These are phyloP conservation scores for Hemicrepidius hirtus DNA, from an alignment of 2,888 invertebrate species.

Conservation along the genomic window DNA sequence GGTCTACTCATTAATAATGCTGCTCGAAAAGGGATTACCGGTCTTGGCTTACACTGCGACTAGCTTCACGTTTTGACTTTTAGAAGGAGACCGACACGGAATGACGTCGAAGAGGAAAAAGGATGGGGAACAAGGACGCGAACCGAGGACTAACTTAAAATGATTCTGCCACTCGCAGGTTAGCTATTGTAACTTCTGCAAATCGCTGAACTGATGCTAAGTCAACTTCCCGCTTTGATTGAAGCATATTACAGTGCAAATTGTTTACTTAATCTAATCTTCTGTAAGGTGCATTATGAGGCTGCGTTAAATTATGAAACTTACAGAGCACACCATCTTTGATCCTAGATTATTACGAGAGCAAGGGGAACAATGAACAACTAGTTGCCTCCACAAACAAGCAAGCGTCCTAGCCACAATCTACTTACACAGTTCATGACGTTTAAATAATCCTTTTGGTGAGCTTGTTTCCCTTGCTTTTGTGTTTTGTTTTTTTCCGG, in stretches of 20 bases:
- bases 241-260: conserved; percentile 60
- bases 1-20: conserved; percentile 65
- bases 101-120: conserved; percentile 5
- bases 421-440: conserved; percentile 15
- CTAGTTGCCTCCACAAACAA: conserved; percentile 29
- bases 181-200: conserved; percentile 59
- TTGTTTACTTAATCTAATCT: conserved; percentile 62
- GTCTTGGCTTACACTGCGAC: conserved; percentile 59
- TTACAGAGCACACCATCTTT: conserved; percentile 27
- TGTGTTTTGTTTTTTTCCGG: too few species aligned
- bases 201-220: conserved; percentile 58
- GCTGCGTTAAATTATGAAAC: conserved; percentile 35
- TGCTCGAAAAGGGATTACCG: conserved; percentile 65
- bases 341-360: conserved; percentile 28
- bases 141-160: conserved; percentile 17
- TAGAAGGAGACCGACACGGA: conserved; percentile 9
- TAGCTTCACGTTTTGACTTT: conserved; percentile 49
- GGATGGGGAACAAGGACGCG: conserved; percentile 23
- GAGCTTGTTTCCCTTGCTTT: too few species aligned
- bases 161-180: conserved; percentile 56
- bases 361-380: conserved; percentile 27
- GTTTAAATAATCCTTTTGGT: neutral
- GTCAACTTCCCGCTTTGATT: conserved; percentile 58
- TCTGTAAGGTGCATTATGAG: conserved; percentile 49
- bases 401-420: conserved; percentile 11